These are phyloP conservation scores for Oceanodroma tethys DNA, from an alignment of 2,113 vertebrate species.

Conservation along the genomic window DNA sequence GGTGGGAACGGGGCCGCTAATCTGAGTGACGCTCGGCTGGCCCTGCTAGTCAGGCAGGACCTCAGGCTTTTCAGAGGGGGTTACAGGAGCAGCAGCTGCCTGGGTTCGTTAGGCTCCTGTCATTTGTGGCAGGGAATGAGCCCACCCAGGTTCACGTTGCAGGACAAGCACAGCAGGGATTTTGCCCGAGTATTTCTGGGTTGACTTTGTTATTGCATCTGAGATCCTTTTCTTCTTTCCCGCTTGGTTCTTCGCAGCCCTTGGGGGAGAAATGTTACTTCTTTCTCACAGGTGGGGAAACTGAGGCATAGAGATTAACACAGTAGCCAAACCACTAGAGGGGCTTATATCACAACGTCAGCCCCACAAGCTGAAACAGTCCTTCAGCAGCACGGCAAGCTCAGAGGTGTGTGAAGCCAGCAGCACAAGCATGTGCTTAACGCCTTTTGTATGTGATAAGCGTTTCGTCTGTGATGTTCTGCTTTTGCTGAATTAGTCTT, in stretches of 20 bases:
- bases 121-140: not conserved
- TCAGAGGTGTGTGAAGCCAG: not conserved
- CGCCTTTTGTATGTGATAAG: not conserved
- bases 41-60: not conserved
- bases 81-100: not conserved
- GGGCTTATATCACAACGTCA: not conserved
- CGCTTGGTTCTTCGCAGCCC: not conserved
- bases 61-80: not conserved
- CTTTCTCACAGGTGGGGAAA: not conserved
- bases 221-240: not conserved
- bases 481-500: not conserved
- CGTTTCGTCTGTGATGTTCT: not conserved
- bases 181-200: not conserved
- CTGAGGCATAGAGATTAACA: not conserved
- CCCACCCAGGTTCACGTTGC: not conserved
- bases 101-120: fast-evolving
- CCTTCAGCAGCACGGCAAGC: not conserved
- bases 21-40: not conserved
- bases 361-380: not conserved
- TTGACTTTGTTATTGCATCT: not conserved
- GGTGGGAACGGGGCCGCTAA: not conserved
- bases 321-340: not conserved
- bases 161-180: not conserved
- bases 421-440: fast-evolving
- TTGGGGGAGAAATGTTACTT: fast-evolving